These are phyloP conservation scores for Periphyllus acericola DNA, from an alignment of 2,888 invertebrate species.

Conservation along the genomic window DNA sequence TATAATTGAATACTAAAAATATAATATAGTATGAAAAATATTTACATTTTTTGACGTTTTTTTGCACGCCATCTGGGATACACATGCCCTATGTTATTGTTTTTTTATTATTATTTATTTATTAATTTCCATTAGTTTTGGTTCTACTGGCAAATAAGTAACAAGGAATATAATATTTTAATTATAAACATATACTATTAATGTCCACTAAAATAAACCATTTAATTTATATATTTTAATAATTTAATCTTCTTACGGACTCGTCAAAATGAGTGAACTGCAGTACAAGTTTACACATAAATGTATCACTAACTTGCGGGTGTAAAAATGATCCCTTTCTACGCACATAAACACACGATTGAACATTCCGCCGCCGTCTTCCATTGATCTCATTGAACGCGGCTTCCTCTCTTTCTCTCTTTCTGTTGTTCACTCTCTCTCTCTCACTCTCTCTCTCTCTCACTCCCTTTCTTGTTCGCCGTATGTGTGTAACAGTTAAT, in stretches of 20 bases:
- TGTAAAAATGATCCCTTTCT: slow-evolving; percentile 12
- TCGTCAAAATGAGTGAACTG: not conserved
- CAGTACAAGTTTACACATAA: too few relatives aligned
- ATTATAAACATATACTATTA: too few relatives aligned
- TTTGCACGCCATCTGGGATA: too few relatives aligned
- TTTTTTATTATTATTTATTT: too few relatives aligned
- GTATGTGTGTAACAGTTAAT: slow-evolving; percentile 44
- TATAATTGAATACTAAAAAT: too few relatives aligned
- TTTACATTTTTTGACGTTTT: too few relatives aligned
- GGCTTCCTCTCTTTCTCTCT: slow-evolving; percentile 14
- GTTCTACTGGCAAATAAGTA: too few relatives aligned
- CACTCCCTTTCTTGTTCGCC: slow-evolving; percentile 1
- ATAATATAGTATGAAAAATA: too few relatives aligned
- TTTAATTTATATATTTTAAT: not conserved
- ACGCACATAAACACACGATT: not conserved
- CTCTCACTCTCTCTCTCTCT: not conserved
- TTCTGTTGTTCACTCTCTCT: not conserved
- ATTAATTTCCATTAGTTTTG: too few relatives aligned
- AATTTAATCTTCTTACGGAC: not conserved
- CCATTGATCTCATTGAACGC: slow-evolving; percentile 58
- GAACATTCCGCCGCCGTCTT: slow-evolving; percentile 37
- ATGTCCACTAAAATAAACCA: not conserved
- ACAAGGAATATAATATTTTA: too few relatives aligned
- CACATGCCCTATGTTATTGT: too few relatives aligned
- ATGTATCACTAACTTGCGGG: not conserved